phyloP scores from a whole-genome alignment of 2,797 vertebrate genomes.

The Enteromius viviparus region DNA sequence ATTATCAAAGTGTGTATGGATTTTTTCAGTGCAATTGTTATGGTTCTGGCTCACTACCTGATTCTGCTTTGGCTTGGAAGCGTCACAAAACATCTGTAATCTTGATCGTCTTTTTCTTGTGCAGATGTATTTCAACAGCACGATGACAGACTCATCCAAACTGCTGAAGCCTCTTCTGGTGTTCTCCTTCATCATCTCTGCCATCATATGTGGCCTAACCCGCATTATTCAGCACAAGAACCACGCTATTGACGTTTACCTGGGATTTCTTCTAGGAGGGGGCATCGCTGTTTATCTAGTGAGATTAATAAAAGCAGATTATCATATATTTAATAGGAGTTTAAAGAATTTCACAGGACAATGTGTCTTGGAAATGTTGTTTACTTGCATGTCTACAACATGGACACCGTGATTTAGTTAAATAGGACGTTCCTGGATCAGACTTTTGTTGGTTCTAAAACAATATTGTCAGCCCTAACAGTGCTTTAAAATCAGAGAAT shows the following conservation, averaged over 20 bases:
- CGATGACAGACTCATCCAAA: constrained; percentile 94
- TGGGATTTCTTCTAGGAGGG: constrained; percentile 94
- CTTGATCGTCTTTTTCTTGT: constrained; percentile 35
- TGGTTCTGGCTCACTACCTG: neutral
- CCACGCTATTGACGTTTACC: constrained; percentile 94
- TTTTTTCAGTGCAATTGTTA: neutral
- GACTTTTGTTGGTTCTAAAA: neutral
- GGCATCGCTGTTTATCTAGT: constrained; percentile 96
- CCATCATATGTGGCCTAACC: constrained; percentile 96
- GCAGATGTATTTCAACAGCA: constrained; percentile 99
- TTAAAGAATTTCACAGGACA: neutral
- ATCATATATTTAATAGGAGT: neutral
- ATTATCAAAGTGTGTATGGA: neutral
- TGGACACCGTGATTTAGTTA: neutral
- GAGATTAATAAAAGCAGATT: constrained; percentile 45
- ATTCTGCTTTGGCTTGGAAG: neutral
- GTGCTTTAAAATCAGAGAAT: neutral
- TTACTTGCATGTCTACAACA: neutral
- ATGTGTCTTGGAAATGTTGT: neutral
- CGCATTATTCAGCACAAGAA: constrained; percentile 97
- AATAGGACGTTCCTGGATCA: neutral
- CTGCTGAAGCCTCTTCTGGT: constrained; percentile 95
- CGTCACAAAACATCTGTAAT: neutral
- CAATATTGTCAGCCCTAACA: neutral
- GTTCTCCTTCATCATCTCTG: constrained; percentile 95